Percentiles rank a stretch among this genome's conserved stretches.
phyloP scores from a whole-genome alignment of 1,140 invertebrate genomes.

The Panonychus citri region DNA sequence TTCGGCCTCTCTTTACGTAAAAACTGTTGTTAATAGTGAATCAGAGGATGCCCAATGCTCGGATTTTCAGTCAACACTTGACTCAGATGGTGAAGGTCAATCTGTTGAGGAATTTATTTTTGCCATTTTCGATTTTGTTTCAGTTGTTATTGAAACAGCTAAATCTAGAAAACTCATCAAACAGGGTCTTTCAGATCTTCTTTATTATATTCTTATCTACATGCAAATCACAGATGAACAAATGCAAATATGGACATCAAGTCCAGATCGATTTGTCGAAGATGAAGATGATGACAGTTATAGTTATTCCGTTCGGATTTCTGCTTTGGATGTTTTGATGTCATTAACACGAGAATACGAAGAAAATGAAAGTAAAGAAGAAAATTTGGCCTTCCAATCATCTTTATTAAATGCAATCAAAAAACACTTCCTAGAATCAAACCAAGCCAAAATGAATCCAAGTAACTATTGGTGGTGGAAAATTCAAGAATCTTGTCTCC shows the following conservation, averaged over 20 bases:
- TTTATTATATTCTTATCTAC: constrained; percentile 48
- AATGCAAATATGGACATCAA: constrained; percentile 38
- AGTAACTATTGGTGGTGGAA: constrained; percentile 35
- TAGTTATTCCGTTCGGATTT: constrained; percentile 45
- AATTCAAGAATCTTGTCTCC: constrained; percentile 44
- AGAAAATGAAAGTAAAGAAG: constrained; percentile 4
- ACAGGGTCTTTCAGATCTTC: constrained; percentile 38
- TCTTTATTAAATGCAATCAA: constrained; percentile 22
- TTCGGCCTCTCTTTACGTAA: constrained; percentile 38
- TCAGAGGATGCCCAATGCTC: constrained; percentile 25
- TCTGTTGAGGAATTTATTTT: constrained; percentile 50
- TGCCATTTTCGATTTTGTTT: constrained; percentile 49
- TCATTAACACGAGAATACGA: constrained; percentile 2
- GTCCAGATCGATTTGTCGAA: constrained; percentile 49
- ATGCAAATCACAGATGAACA: constrained; percentile 56
- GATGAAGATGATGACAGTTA: constrained; percentile 47
- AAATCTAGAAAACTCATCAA: constrained; percentile 37
- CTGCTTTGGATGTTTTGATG: constrained; percentile 41
- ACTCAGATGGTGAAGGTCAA: constrained; percentile 35
- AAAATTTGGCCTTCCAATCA: constrained; percentile 4
- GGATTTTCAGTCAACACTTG: constrained; percentile 22
- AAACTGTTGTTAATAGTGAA: constrained; percentile 29
- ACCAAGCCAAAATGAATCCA: constrained; percentile 29
- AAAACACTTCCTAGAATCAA: constrained; percentile 37
- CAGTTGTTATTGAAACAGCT: constrained; percentile 35